phyloP scores from a whole-genome alignment of 2,113 vertebrate genomes.

The Podarcis muralis region DNA sequence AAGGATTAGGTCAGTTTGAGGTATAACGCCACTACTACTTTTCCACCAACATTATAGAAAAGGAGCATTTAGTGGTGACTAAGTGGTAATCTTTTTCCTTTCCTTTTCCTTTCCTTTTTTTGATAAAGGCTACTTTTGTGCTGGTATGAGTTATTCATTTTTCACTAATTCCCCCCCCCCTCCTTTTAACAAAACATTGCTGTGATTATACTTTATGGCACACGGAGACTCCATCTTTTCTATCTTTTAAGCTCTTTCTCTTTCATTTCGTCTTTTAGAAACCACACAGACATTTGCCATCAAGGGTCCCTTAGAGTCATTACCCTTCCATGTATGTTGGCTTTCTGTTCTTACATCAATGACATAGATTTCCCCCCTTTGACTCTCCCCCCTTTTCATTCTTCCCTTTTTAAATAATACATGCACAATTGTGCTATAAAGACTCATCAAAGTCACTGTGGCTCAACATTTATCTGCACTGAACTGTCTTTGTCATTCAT shows the following conservation, averaged over 20 bases:
- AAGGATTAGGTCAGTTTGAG: background rate
- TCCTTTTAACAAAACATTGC: conserved; percentile 6
- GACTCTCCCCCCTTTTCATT: conserved; percentile 52
- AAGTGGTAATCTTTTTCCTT: conserved; percentile 31
- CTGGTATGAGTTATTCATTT: conserved; percentile 38
- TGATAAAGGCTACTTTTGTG: conserved; percentile 51
- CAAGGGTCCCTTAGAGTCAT: conserved; percentile 59
- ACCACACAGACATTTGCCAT: conserved; percentile 48
- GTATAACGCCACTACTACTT: conserved; percentile 3
- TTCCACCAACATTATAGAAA: conserved; percentile 48
- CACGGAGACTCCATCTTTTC: conserved; percentile 27
- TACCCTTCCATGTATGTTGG: conserved; percentile 24
- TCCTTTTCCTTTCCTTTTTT: background rate
- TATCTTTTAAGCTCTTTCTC: conserved; percentile 20
- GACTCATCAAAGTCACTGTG: conserved; percentile 67
- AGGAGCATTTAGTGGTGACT: conserved; percentile 39
- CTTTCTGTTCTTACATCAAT: conserved; percentile 60
- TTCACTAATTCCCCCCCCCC: background rate
- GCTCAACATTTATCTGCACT: conserved; percentile 63
- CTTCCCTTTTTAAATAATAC: conserved; percentile 62
- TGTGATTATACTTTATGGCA: conserved; percentile 27
- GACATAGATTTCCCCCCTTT: conserved; percentile 48
- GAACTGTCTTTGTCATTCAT: conserved; percentile 65
- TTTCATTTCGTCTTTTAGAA: conserved; percentile 46
- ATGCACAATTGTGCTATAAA: conserved; percentile 60